Conservation (phyloP, 92 coral and sea anemone genomes). For the Bergia sp. region DNA sequence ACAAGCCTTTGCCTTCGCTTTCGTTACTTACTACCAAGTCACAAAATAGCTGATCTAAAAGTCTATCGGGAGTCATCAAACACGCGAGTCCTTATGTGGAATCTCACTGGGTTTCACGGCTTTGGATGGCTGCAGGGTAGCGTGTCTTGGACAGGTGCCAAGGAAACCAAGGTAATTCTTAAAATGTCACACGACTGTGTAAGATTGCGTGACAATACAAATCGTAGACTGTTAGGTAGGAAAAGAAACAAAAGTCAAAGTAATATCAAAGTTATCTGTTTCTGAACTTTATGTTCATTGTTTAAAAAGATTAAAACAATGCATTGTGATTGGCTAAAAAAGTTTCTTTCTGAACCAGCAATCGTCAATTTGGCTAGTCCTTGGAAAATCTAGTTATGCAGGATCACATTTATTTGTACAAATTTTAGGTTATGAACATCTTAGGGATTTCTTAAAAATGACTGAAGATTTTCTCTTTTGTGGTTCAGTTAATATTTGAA, state of each 20-base stretch:
- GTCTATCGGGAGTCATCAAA: slow-evolving; percentile 20
- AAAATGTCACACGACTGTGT: background rate
- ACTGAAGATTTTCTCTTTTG: background rate
- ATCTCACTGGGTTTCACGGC: slow-evolving; percentile 72
- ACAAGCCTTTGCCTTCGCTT: slow-evolving; percentile 59
- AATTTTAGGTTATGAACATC: background rate
- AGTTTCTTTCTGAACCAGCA: too few relatives aligned
- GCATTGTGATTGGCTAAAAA: too few relatives aligned
- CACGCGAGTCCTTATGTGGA: slow-evolving; percentile 41
- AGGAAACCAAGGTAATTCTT: slow-evolving; percentile 51
- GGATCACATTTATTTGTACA: background rate
- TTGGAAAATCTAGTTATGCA: too few relatives aligned
- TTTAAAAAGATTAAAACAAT: too few relatives aligned
- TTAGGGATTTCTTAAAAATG: background rate
- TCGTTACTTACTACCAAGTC: slow-evolving; percentile 53
- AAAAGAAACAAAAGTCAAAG: too few relatives aligned
- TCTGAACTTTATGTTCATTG: too few relatives aligned
- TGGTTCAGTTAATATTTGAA: slow-evolving; percentile 58
- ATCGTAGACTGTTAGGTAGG: too few relatives aligned
- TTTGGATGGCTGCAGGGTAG: slow-evolving; percentile 58
- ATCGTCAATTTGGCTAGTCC: too few relatives aligned
- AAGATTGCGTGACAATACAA: background rate
- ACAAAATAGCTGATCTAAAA: slow-evolving; percentile 32
- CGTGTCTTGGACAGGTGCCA: slow-evolving; percentile 53
- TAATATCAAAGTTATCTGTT: too few relatives aligned